These are phyloP conservation scores for Todus mexicanus DNA, from an alignment of 2,797 vertebrate species.

Conservation along the genomic window DNA sequence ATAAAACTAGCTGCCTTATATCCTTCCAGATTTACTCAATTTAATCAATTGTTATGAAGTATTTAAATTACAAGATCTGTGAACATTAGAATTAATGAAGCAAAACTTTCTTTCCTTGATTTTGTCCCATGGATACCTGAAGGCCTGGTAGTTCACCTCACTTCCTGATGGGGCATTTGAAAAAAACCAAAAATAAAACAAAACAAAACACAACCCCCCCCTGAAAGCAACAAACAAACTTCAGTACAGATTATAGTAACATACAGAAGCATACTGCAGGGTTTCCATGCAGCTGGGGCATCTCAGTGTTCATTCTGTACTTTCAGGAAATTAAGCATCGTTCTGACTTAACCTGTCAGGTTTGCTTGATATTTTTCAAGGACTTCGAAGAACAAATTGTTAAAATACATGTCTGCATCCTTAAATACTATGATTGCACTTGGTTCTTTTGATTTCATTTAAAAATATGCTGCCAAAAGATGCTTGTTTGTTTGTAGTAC, in stretches of 20 bases:
- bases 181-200: too few species aligned
- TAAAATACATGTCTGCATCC: too few species aligned
- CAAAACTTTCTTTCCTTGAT: neutral
- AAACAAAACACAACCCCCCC: too few species aligned
- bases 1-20: neutral
- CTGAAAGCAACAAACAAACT: neutral
- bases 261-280: neutral
- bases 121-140: neutral
- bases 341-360: neutral
- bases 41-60: neutral
- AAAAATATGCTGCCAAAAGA: neutral
- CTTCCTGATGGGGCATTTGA: too few species aligned
- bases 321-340: neutral
- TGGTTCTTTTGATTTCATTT: neutral
- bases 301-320: neutral
- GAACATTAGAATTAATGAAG: neutral
- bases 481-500: neutral
- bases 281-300: neutral
- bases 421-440: neutral
- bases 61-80: neutral
- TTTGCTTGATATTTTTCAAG: neutral
- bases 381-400: neutral
- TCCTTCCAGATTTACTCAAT: neutral
- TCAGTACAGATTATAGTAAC: neutral
- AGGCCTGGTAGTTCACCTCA: too few species aligned